These are phyloP conservation scores for Enteromius mattozi DNA, from an alignment of 2,797 vertebrate genomes.

Conservation along the genomic window DNA sequence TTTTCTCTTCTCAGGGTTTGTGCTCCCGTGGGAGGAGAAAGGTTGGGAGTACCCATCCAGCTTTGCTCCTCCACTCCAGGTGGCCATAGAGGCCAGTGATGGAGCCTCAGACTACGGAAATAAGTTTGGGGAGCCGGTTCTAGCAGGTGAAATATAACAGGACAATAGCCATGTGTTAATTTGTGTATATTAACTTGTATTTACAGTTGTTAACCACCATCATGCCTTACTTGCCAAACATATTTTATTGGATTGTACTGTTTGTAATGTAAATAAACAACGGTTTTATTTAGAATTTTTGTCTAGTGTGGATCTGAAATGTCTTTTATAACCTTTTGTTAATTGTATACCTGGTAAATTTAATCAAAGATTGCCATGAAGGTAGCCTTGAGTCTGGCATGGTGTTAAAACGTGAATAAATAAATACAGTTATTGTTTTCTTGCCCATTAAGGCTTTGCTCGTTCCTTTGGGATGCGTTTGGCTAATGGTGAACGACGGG, in stretches of 20 bases:
- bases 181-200: not conserved
- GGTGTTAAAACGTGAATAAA: no score
- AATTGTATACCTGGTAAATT: no score
- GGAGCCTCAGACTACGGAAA: constrained; percentile 95
- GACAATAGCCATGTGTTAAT: not conserved
- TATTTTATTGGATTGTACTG: no score
- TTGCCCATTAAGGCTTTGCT: constrained; percentile 82
- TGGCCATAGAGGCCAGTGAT: constrained; percentile 89
- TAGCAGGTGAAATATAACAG: constrained; percentile 78
- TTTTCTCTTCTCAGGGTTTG: constrained; percentile 77
- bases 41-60: constrained; percentile 85
- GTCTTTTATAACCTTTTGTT: no score
- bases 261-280: no score
- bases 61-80: constrained; percentile 87
- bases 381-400: no score
- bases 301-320: no score
- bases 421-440: not conserved
- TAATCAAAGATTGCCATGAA: no score
- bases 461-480: constrained; percentile 89
- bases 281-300: no score
- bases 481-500: constrained; percentile 82
- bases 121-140: constrained; percentile 92
- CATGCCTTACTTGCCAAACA: no score
- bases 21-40: constrained; percentile 87
- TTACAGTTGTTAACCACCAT: not conserved